phyloP scores from a whole-genome alignment of 2,888 invertebrate species.

The Cancer borealis region DNA sequence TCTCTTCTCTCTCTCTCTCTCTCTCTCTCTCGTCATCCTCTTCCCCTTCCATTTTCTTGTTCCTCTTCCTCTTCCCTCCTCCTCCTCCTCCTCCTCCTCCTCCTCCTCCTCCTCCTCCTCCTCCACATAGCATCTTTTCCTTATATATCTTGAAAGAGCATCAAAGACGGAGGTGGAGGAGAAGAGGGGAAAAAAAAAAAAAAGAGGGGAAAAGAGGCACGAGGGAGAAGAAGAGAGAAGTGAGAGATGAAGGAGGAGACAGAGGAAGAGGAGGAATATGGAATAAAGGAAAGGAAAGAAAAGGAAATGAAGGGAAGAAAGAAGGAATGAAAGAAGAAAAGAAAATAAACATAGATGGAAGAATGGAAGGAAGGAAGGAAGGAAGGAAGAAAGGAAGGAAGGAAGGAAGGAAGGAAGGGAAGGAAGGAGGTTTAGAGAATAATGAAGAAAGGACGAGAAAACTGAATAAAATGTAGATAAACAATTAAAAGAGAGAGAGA shows the following conservation, averaged over 20 bases:
- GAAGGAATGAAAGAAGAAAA: background rate
- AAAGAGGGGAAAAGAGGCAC: background rate
- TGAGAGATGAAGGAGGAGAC: no score
- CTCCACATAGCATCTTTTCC: background rate
- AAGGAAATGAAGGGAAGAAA: background rate
- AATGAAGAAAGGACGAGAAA: no score
- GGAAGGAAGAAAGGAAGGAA: background rate
- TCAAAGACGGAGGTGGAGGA: background rate
- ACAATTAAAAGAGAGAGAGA: no score
- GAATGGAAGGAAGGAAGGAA: no score
- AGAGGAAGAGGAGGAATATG: no score
- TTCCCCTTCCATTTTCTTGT: background rate
- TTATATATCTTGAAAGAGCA: background rate
- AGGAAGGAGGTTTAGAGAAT: no score
- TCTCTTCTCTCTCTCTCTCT: constrained; percentile 38
- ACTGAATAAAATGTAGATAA: no score
- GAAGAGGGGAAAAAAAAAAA: background rate
- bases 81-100: background rate
- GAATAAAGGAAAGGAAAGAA: background rate
- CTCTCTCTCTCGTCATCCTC: constrained; percentile 32
- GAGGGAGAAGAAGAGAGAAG: no score
- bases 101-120: constrained; percentile 2
- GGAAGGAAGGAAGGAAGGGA: no score
- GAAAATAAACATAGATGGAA: no score
- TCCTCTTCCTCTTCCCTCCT: background rate